phyloP scores from a whole-genome alignment of 2,797 vertebrate species.

The Eremophila alpestris region DNA sequence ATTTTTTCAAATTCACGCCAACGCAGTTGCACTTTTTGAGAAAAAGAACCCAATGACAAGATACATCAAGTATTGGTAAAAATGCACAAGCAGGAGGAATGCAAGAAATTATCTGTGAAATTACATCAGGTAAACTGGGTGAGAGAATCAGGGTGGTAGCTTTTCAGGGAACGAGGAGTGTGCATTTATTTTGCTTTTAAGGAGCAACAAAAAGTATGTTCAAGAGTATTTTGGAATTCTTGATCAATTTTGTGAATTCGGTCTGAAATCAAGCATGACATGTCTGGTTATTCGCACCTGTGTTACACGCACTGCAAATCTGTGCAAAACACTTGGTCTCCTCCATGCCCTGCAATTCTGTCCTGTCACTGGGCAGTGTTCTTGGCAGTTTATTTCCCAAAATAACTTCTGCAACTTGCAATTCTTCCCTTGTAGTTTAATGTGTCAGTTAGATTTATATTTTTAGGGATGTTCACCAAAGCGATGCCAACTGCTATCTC shows the following conservation, averaged over 20 bases:
- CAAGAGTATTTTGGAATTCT: not conserved
- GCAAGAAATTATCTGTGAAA: not conserved
- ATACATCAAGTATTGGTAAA: not conserved
- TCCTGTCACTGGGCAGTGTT: not conserved
- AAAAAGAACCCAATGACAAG: not conserved
- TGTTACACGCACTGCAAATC: not conserved
- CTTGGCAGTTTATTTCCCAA: not conserved
- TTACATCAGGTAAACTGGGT: not conserved
- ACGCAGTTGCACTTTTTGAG: not conserved
- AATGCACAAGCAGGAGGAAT: not conserved
- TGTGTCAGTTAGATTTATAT: not conserved
- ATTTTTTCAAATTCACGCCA: not conserved
- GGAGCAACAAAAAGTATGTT: not conserved
- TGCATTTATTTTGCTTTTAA: not conserved
- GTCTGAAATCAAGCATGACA: not conserved
- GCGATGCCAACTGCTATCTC: not conserved
- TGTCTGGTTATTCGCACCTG: not conserved
- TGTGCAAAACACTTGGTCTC: not conserved
- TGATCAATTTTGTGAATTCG: not conserved
- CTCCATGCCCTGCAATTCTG: accelerated
- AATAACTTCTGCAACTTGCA: not conserved
- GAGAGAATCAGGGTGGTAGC: too few species aligned
- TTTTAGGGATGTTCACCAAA: not conserved
- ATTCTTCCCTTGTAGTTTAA: not conserved
- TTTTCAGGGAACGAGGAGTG: not conserved